A percentile compares a stretch with the other conserved stretches of the same genome.
Conservation (phyloP, 2,888 invertebrate genomes). For the Napeogenes inachia region DNA sequence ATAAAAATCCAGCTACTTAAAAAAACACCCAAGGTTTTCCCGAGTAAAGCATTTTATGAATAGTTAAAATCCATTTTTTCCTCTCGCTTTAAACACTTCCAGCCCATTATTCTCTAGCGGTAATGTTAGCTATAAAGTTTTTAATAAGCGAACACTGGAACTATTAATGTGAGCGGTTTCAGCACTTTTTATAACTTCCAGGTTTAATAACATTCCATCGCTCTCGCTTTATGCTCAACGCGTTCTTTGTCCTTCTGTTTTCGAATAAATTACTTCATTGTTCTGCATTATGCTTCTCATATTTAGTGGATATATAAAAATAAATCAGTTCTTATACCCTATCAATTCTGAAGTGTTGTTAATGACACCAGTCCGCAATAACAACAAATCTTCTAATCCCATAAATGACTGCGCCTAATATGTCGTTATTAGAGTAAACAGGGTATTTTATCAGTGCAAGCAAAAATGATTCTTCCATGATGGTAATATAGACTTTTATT, state of each 20-base stretch:
- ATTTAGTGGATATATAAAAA: not conserved
- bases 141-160: slow-evolving; percentile 35
- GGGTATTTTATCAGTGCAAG: slow-evolving; percentile 7
- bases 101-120: slow-evolving; percentile 24
- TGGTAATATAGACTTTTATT: slow-evolving; percentile 9
- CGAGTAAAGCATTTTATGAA: slow-evolving; percentile 16
- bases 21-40: slow-evolving; percentile 10
- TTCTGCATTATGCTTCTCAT: not conserved
- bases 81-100: slow-evolving; percentile 25
- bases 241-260: slow-evolving; percentile 10
- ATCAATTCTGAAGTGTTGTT: slow-evolving; percentile 5
- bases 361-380: slow-evolving; percentile 11
- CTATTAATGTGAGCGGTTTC: slow-evolving; percentile 32
- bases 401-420: slow-evolving; percentile 19
- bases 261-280: slow-evolving; percentile 4
- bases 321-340: slow-evolving; percentile 1
- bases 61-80: slow-evolving; percentile 25
- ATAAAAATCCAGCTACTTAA: slow-evolving; percentile 10
- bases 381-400: slow-evolving; percentile 24
- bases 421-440: slow-evolving; percentile 7
- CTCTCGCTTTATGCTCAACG: slow-evolving; percentile 2
- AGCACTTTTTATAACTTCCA: slow-evolving; percentile 18
- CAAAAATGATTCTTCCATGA: slow-evolving; percentile 6
- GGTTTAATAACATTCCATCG: slow-evolving; percentile 12
- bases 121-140: slow-evolving; percentile 33